Conservation (phyloP, 2,797 vertebrate genomes). For the Petrocephalus schoutedeni region DNA sequence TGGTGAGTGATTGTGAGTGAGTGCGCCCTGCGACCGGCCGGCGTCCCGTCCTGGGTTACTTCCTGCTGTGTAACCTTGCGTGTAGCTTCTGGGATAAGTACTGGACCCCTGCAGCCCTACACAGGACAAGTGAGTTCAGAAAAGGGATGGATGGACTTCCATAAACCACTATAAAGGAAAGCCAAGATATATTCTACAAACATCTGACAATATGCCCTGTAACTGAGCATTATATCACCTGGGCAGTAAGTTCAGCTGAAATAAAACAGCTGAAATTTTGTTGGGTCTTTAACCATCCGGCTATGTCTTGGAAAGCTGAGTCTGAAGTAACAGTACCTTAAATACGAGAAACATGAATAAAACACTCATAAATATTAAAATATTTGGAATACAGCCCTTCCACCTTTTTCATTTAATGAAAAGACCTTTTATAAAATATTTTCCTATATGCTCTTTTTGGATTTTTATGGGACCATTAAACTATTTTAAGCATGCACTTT, state of each 20-base stretch:
- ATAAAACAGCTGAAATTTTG: not conserved
- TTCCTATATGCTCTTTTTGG: constrained; percentile 41
- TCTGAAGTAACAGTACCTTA: not conserved
- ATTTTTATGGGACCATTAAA: constrained; percentile 33
- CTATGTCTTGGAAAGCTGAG: not conserved
- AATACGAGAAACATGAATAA: not conserved
- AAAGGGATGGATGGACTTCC: not conserved
- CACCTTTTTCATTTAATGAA: constrained; percentile 36
- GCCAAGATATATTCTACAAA: not conserved
- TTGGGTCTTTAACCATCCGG: no score
- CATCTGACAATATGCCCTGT: not conserved
- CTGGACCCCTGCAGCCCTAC: no score
- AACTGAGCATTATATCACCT: not conserved
- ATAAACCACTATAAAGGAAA: no score
- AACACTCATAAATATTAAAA: not conserved
- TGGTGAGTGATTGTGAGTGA: no score
- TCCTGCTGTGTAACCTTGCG: no score
- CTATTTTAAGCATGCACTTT: constrained; percentile 34
- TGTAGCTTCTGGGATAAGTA: no score
- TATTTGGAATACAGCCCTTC: constrained; percentile 1
- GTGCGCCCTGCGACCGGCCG: no score
- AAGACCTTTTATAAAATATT: constrained; percentile 42
- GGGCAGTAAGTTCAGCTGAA: not conserved
- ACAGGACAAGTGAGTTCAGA: no score
- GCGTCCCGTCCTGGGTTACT: no score